Evolutionary conservation across 2,113 vertebrate genomes (phyloP), one percentile per base, ranked within the genome.

Genomic region (Lutjanus erythropterus): DNA sequence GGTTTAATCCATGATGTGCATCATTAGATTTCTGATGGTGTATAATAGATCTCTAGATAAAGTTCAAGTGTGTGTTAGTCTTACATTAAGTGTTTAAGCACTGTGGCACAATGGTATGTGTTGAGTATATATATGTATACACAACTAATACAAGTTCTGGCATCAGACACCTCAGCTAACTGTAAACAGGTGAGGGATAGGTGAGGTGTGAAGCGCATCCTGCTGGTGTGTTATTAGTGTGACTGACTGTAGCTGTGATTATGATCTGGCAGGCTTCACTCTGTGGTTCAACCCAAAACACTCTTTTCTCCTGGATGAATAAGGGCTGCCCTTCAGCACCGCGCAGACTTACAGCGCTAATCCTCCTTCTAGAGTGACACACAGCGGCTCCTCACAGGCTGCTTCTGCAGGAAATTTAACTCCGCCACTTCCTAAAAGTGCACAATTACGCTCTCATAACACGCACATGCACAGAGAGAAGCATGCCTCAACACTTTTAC

Each of bases 251-350:
- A 35, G 84, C 59, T 73, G 70, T 61, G 72, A 81, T 85, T 76
- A 80, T 78, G 62, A 75, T 78, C 75, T 71, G 71, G 59, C 58
- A 67, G 78, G 65, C 77, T 74, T 87, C 72, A 58, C 52, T 53
- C 66, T 73, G 53, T 58, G 77, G 80, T 89, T 90, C 70, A 85
- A 85, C 68, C 77, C 58, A 81, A 93, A 93, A 92, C 90, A 91
- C 68, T 59, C 64, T 74, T 78, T 42, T 74, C 84, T 70, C 47
- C 74, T 27, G 77, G 61, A 21, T 55, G 78, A 78, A 86, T 80
- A 55, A 87, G 66, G 85, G 64, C 71, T 87, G 60, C 39, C 71
- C 83, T 90, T 85, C 66, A 77, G 62, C 44, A 0, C 64, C 33
- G 75, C 19, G 27, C 16, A 60, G 73, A 64, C 44, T 80, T 50